These are phyloP conservation scores for Stramonita haemastoma DNA, from an alignment of 2,888 invertebrate genomes.

Conservation along the genomic window DNA sequence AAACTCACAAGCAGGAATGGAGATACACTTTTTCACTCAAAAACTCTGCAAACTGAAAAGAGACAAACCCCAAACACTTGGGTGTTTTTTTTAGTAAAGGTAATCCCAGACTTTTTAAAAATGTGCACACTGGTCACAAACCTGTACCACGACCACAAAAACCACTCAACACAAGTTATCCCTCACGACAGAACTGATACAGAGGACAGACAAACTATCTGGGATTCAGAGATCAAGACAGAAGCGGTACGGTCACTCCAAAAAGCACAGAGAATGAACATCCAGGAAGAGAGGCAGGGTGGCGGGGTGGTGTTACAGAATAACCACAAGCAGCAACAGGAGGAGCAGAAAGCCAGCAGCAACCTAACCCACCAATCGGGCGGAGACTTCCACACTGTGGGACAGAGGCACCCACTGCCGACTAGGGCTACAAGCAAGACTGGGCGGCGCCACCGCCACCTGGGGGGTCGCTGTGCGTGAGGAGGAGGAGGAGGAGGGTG, in stretches of 20 bases:
- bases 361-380: slow-evolving; percentile 36
- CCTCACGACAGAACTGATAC: background rate
- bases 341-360: background rate
- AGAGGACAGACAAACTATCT: background rate
- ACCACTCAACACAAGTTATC: background rate
- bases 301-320: background rate
- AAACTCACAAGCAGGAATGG: too few relatives aligned
- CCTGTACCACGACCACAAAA: background rate
- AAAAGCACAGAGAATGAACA: slow-evolving; percentile 22
- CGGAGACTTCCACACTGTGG: slow-evolving; percentile 28
- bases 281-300: background rate
- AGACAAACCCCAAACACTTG: too few relatives aligned
- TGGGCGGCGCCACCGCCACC: slow-evolving; percentile 13
- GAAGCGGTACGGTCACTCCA: background rate
- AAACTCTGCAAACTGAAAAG: too few relatives aligned
- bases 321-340: slow-evolving; percentile 8
- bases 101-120: too few relatives aligned
- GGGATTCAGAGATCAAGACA: background rate
- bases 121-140: too few relatives aligned
- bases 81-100: too few relatives aligned
- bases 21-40: too few relatives aligned
- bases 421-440: slow-evolving; percentile 35
- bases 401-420: slow-evolving; percentile 29
- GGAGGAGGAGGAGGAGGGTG: slow-evolving; percentile 30
- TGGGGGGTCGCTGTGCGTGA: slow-evolving; percentile 16